These are phyloP conservation scores for Eilema caniola DNA, from an alignment of 2,888 invertebrate genomes.

Conservation along the genomic window DNA sequence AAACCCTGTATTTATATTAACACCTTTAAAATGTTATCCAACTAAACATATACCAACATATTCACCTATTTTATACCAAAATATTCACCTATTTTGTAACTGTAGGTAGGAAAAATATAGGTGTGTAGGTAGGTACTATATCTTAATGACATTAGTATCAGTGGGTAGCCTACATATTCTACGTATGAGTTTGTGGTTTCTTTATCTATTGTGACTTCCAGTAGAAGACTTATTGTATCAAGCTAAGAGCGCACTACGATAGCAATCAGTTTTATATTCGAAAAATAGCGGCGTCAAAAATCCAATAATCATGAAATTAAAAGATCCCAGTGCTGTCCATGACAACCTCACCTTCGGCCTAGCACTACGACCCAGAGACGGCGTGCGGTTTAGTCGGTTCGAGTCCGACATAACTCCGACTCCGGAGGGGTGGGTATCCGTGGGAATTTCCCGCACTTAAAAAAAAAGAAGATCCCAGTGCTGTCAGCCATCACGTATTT, in stretches of 20 bases:
- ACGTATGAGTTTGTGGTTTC: constrained; percentile 66
- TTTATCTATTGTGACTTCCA: constrained; percentile 29
- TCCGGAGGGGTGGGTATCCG: too few species aligned
- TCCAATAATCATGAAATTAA: neutral
- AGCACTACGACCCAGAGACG: too few species aligned
- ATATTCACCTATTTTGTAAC: neutral
- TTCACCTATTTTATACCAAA: neutral
- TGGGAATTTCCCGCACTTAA: too few species aligned
- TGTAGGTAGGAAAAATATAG: constrained; percentile 29
- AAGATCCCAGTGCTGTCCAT: too few species aligned
- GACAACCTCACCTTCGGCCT: too few species aligned
- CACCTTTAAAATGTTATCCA: neutral
- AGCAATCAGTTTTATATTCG: too few species aligned
- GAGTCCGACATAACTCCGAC: too few species aligned
- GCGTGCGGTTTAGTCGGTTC: too few species aligned
- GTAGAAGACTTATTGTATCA: constrained; percentile 28
- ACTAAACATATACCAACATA: neutral
- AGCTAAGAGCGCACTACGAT: constrained; percentile 19
- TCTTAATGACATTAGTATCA: constrained; percentile 76
- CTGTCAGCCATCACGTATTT: too few species aligned
- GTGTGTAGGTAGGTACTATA: constrained; percentile 34
- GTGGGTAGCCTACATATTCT: constrained; percentile 68
- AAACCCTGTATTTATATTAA: constrained; percentile 18
- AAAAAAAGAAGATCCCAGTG: too few species aligned
- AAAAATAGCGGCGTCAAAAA: neutral